Evolutionary conservation across 2,888 invertebrate species (phyloP), one percentile per base, ranked within the genome.

Genomic region (Pyrocoelia pectoralis): DNA sequence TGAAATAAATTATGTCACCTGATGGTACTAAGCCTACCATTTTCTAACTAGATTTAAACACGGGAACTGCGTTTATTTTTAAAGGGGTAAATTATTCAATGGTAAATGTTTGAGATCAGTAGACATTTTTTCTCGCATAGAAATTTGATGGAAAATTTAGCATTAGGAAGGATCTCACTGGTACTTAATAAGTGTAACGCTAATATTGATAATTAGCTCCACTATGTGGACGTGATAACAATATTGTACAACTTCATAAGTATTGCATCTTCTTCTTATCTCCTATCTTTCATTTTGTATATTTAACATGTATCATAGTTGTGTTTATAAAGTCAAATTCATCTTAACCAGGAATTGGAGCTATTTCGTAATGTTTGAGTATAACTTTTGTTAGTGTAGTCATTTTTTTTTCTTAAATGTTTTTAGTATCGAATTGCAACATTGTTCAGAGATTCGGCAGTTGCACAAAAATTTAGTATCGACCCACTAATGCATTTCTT

Each of bases 271-370:
- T n/a, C n/a, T n/a, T 33, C 8, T 3, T 33, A 6, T 33, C 33
- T 33, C n/a, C 2, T 33, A 33, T 2, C 33, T 33, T 33, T 33
- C 9, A 33, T 33, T 33, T 33, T 8, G 33, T 33, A 8, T n/a
- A 33, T 24, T 8, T 5, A 24, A 24, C 8, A n/a, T 33, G n/a
- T 33, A 8, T 2, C 33, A 33, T 8, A 46, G 17, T 46, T 17
- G 17, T 17, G 46, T 46, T 41, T 46, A 46, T 46, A 46, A 46
- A 46, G 46, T 46, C 46, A 46, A 46, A 46, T 46, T 46, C 46
- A 46, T 46, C 10, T 46, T 33, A 33, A 33, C n/a, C 2, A 33
- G 33, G 33, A 33, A 33, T 33, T 2, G 33, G 33, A 33, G 33
- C 33, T 33, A 33, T n/a, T 33, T 33, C 8, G 33, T 33, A n/a